Conservation (phyloP, 2,888 invertebrate species). For the Desoria tigrina region DNA sequence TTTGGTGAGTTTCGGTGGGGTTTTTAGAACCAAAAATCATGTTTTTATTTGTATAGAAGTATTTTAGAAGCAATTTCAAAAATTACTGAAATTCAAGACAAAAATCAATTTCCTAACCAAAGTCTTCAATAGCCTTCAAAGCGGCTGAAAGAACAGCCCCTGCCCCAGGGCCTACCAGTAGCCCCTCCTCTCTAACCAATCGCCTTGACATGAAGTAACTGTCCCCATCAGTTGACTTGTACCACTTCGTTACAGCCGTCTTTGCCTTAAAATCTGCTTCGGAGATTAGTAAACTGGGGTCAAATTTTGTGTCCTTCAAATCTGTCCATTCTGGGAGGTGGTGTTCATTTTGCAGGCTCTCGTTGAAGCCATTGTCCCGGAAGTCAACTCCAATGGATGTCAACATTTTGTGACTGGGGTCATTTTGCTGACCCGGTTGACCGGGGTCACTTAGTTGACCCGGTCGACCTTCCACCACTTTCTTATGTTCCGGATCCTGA, state of each 20-base stretch:
- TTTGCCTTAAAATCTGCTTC: constrained; percentile 9
- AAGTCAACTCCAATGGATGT: constrained; percentile 4
- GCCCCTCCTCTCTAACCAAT: constrained; percentile 29
- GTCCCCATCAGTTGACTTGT: constrained; percentile 9
- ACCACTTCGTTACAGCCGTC: constrained; percentile 1
- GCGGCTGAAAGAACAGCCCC: constrained; percentile 26
- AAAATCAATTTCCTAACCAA: no score
- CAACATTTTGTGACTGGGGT: no score
- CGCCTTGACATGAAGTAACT: constrained; percentile 26
- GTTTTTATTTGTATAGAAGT: background rate
- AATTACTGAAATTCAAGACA: no score
- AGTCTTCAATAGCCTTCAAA: constrained; percentile 16
- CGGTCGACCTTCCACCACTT: background rate
- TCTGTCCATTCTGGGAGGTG: background rate
- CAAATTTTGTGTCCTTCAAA: background rate
- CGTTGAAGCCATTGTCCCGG: background rate
- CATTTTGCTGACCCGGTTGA: no score
- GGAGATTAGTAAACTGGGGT: no score
- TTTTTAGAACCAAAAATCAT: background rate
- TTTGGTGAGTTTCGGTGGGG: background rate
- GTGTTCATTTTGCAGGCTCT: background rate
- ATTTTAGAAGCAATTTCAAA: background rate
- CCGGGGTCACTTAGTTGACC: no score
- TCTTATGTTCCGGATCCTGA: background rate
- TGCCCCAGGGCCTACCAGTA: constrained; percentile 20